Evolutionary conservation across 2,888 invertebrate species (phyloP).

Genomic region (Nemoura dubitans): DNA sequence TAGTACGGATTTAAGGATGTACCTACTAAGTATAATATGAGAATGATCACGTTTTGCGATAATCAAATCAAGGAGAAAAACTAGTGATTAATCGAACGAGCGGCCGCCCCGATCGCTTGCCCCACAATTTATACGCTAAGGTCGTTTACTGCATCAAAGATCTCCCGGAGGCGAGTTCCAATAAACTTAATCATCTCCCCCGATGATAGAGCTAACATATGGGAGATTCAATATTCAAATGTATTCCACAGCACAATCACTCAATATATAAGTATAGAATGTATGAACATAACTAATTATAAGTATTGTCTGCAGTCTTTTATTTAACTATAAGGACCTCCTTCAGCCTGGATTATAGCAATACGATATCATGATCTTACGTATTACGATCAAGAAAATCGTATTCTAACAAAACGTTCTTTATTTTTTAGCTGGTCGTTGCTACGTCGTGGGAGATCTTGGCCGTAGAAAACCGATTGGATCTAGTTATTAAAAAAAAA

Average conservation of each 20-base stretch:
- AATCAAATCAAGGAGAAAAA: background rate
- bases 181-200: background rate
- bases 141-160: background rate
- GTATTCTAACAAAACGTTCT: background rate
- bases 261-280: background rate
- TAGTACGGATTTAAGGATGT: no score
- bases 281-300: background rate
- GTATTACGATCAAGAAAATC: background rate
- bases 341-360: background rate
- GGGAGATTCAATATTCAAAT: background rate
- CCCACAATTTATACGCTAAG: background rate
- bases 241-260: background rate
- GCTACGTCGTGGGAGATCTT: slow-evolving; percentile 33
- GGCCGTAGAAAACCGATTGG: slow-evolving; percentile 8
- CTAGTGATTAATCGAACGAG: background rate
- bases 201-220: background rate
- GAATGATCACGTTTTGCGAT: background rate
- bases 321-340: background rate
- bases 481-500: slow-evolving; percentile 13
- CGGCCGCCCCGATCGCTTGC: background rate
- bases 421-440: background rate
- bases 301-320: background rate
- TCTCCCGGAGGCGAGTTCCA: background rate
- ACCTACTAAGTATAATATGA: background rate
- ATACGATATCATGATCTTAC: background rate